Evolutionary conservation across 2,797 vertebrate species (phyloP).

Genomic region (Enteromius fasciolatus): DNA sequence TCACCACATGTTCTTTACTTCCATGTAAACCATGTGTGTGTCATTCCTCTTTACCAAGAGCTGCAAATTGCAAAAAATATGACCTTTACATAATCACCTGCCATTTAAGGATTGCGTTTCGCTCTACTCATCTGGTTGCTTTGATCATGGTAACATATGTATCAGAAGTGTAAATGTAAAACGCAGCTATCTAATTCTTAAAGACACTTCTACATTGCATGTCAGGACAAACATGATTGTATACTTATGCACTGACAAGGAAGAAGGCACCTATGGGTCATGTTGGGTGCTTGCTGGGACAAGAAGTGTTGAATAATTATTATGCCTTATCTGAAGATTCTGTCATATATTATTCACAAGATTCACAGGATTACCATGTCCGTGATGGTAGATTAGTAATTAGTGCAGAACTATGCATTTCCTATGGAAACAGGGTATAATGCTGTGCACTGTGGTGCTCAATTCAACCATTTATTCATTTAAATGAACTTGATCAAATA

Average conservation of each 20-base stretch:
- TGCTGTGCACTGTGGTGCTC: neutral
- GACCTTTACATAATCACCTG: conserved; percentile 73
- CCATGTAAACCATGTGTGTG: conserved; percentile 49
- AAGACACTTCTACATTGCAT: neutral
- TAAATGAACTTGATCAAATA: neutral
- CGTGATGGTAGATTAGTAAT: neutral
- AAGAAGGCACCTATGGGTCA: neutral
- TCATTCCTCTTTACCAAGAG: conserved; percentile 67
- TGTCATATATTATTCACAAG: conserved; percentile 27
- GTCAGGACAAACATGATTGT: neutral
- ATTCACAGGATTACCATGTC: conserved; percentile 15
- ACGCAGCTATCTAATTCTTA: conserved; percentile 35
- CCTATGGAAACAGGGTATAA: neutral
- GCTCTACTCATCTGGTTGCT: conserved; percentile 70
- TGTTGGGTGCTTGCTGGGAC: neutral
- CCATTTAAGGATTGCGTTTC: conserved; percentile 69
- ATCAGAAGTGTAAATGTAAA: conserved; percentile 70
- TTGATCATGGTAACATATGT: conserved; percentile 76
- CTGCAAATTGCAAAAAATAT: conserved; percentile 64
- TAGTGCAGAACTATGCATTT: conserved; percentile 6
- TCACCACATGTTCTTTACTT: conserved; percentile 61
- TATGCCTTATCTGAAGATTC: conserved; percentile 6
- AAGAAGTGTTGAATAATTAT: conserved; percentile 18
- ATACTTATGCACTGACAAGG: conserved; percentile 5
- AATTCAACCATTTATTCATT: neutral